A percentile compares a stretch with the other conserved stretches of the same genome.
Conservation (phyloP, 2,113 vertebrate species). For the Platysteira castanea region DNA sequence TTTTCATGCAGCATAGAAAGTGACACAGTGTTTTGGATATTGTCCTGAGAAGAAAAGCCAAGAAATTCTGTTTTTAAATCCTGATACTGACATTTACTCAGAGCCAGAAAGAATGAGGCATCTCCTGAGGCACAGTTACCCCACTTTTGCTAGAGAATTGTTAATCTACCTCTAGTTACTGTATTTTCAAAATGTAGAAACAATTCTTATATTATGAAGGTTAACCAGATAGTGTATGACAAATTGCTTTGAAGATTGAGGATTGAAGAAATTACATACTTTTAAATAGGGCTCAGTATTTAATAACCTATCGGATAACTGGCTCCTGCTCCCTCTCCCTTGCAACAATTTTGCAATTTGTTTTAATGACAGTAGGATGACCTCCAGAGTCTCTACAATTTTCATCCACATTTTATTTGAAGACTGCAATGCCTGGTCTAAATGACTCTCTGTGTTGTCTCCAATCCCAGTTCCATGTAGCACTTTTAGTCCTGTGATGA, state of each 20-base stretch:
- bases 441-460: neutral
- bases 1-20: neutral
- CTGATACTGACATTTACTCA: neutral
- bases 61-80: slow-evolving; percentile 9
- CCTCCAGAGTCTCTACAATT: neutral
- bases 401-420: neutral
- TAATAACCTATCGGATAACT: neutral
- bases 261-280: neutral
- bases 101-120: neutral
- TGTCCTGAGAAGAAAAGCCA: neutral
- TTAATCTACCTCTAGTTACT: neutral
- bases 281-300: neutral
- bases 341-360: neutral
- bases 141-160: neutral
- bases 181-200: neutral
- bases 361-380: neutral
- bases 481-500: neutral
- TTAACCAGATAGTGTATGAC: neutral
- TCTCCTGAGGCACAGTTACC: neutral
- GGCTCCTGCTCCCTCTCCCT: neutral
- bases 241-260: neutral
- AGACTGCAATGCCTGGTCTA: neutral
- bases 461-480: neutral
- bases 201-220: neutral
- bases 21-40: slow-evolving; percentile 6